Percentiles rank a stretch among this genome's conserved stretches.
phyloP scores from a whole-genome alignment of 2,113 vertebrate species.

The Ictidomys tridecemlineatus region DNA sequence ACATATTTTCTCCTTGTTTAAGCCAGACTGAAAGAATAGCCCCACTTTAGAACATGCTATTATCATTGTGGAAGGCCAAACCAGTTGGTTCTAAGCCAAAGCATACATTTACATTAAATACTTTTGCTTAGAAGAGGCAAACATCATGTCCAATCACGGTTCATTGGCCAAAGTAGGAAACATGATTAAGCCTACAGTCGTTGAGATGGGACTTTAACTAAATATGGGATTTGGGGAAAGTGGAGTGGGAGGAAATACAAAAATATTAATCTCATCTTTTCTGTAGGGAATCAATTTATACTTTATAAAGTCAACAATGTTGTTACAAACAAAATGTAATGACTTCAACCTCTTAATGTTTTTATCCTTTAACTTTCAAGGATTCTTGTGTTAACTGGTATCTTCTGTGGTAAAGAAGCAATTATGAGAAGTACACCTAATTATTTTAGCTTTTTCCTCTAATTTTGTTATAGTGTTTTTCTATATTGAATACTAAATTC shows the following conservation, averaged over 20 bases:
- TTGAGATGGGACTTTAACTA: background rate
- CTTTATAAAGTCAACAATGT: background rate
- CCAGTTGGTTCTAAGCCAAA: background rate
- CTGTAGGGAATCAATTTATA: background rate
- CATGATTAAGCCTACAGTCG: background rate
- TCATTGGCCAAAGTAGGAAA: background rate
- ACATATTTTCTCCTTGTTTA: background rate
- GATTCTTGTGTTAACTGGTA: background rate
- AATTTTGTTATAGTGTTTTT: background rate
- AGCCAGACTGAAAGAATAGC: background rate
- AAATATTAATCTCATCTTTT: slow-evolving; percentile 32
- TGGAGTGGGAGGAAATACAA: background rate
- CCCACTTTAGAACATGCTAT: background rate
- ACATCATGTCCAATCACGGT: background rate
- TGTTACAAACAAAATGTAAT: background rate
- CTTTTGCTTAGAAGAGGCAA: slow-evolving; percentile 21
- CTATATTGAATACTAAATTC: slow-evolving; percentile 15
- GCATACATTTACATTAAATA: background rate
- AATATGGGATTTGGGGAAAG: background rate
- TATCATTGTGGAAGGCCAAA: background rate
- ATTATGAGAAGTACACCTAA: background rate
- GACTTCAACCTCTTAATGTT: background rate
- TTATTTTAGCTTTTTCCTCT: background rate
- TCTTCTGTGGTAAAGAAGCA: slow-evolving; percentile 22
- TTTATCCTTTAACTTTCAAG: background rate